These are phyloP conservation scores for Cremastobaeus sp. DNA, from an alignment of 2,888 invertebrate species.

Conservation along the genomic window DNA sequence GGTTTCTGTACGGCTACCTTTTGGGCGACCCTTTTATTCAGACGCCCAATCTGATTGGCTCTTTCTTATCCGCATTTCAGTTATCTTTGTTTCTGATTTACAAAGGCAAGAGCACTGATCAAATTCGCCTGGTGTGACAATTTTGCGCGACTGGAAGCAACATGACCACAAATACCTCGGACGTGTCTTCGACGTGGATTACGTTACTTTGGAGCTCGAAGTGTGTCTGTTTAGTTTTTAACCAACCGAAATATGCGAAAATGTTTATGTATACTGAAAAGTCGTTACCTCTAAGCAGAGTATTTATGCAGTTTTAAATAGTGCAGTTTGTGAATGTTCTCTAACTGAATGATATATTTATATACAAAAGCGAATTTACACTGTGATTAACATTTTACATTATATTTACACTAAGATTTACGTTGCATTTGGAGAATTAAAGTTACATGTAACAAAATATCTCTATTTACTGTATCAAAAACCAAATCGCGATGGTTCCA, in stretches of 20 bases:
- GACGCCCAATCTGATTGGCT: slow-evolving; percentile 89
- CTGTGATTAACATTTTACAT: no score
- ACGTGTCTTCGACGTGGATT: slow-evolving; percentile 14
- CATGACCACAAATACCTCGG: slow-evolving; percentile 15
- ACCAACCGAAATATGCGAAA: not conserved
- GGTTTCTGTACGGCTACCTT: slow-evolving; percentile 91
- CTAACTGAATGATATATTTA: no score
- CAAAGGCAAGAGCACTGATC: slow-evolving; percentile 79
- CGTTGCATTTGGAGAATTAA: not conserved
- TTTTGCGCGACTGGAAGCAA: slow-evolving; percentile 3
- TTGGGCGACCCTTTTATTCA: slow-evolving; percentile 88
- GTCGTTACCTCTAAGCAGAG: not conserved
- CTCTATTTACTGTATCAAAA: no score
- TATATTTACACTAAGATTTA: no score
- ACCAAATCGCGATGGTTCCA: no score
- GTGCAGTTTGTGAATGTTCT: no score
- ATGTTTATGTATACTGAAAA: slow-evolving; percentile 14
- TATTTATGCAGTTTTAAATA: not conserved
- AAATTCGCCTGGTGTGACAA: slow-evolving; percentile 68
- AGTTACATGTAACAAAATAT: no score
- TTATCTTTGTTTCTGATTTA: slow-evolving; percentile 87
- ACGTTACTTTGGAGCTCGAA: slow-evolving; percentile 10
- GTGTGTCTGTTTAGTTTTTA: slow-evolving; percentile 7
- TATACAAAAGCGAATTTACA: no score
- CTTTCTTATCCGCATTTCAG: slow-evolving; percentile 86